phyloP scores from a whole-genome alignment of 2,113 vertebrate species.

The Guaruba guarouba region DNA sequence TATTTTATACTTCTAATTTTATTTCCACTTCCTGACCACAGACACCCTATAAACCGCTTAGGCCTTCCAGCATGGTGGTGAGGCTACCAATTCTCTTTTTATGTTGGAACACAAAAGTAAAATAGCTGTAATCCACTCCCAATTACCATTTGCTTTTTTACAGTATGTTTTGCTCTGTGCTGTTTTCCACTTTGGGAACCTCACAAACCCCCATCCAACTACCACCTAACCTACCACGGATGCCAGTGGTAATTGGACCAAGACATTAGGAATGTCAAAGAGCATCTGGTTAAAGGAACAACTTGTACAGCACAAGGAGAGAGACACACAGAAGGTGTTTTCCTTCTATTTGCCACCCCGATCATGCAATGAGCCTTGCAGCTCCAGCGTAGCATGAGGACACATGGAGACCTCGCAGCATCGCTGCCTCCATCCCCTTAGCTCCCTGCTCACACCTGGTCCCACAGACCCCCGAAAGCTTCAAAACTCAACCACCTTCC shows the following conservation, averaged over 20 bases:
- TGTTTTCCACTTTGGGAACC: background rate
- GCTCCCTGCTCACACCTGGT: background rate
- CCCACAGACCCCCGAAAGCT: background rate
- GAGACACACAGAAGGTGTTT: background rate
- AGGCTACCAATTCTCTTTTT: background rate
- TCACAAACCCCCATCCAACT: background rate
- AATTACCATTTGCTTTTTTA: background rate
- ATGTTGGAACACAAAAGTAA: background rate
- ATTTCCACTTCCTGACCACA: background rate
- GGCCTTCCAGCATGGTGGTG: background rate
- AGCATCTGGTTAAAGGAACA: background rate
- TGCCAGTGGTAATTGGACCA: background rate
- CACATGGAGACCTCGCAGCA: background rate
- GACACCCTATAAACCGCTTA: background rate
- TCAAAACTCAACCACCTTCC: background rate
- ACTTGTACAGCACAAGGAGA: background rate
- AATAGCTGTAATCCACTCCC: background rate
- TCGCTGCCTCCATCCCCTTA: background rate
- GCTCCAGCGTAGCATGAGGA: fast-evolving
- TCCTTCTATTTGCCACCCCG: background rate
- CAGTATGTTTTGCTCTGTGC: background rate
- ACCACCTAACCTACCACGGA: background rate
- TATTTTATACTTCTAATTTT: background rate
- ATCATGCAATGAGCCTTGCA: background rate
- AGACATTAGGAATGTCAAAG: background rate